Evolutionary conservation across 1,140 invertebrate species (phyloP).

Genomic region (Drosophila sucinea): DNA sequence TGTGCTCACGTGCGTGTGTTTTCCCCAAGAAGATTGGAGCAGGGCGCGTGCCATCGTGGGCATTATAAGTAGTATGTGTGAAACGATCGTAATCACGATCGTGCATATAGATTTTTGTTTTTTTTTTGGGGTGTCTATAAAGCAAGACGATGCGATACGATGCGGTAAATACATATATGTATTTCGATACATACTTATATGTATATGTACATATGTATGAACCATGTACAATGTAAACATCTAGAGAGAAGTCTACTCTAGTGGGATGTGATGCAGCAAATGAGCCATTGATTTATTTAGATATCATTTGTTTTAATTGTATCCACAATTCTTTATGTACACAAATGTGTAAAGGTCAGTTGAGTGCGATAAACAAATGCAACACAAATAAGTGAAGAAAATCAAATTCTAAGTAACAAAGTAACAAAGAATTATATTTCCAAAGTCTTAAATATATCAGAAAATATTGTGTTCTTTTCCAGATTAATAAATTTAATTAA

Average conservation of each 20-base stretch:
- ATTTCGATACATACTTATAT: constrained; percentile 1
- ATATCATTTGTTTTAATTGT: constrained; percentile 43
- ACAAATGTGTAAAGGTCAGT: constrained; percentile 23
- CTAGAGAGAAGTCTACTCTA: not conserved
- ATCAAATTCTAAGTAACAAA: not conserved
- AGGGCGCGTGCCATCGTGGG: constrained; percentile 56
- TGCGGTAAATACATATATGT: constrained; percentile 22
- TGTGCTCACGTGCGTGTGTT: constrained; percentile 50
- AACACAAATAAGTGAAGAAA: not conserved
- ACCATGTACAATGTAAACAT: constrained; percentile 30
- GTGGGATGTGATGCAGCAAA: constrained; percentile 29
- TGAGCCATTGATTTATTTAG: constrained; percentile 67
- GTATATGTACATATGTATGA: constrained; percentile 15
- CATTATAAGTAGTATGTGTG: constrained; percentile 48
- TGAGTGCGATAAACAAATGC: not conserved
- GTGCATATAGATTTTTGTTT: constrained; percentile 28
- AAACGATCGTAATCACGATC: constrained; percentile 63
- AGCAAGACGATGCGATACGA: constrained; percentile 6
- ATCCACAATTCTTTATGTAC: constrained; percentile 15
- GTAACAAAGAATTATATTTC: not conserved
- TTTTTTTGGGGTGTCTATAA: constrained; percentile 50
- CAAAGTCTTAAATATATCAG: too few relatives aligned
- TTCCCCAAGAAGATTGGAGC: constrained; percentile 28
- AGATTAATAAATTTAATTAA: too few relatives aligned
- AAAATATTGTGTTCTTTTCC: too few relatives aligned